Evolutionary conservation across 2,888 invertebrate genomes (phyloP), one percentile per base, ranked within the genome.

Genomic region (Chrysomela aeneicollis): DNA sequence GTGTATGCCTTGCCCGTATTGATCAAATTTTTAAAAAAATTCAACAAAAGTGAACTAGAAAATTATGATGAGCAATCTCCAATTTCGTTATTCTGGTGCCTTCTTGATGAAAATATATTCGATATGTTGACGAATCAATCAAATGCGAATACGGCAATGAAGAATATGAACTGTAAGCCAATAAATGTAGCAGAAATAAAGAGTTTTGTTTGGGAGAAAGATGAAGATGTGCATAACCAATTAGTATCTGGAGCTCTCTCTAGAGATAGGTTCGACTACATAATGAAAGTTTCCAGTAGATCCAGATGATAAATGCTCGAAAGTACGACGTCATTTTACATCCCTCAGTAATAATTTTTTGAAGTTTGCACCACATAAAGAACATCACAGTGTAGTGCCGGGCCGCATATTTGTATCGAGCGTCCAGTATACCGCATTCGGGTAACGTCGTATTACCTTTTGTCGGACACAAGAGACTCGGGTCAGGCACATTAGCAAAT

Each of bases 341-440:
- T 22, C 46, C 19, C 67, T 77, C 35, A 76, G 74, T 64, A 55
- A 68, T 62, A 74, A 69, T 60, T 75, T 73, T 71, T 18, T 72
- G 42, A 66, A 74, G 62, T 70, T 71, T 72, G 67, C 74, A 65
- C 72, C 72, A 52, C n/a, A 71, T 53, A 74, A 76, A 70, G 71
- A 77, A 66, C 52, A 75, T 61, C 71, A 75, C 65, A 73, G 73
- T 64, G 64, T 79, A 60, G 80, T 65, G 81, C 72, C 72, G 79
- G 76, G 21, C 51, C 42, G n/a, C 62, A 63, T 51, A 37, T 53
- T 19, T n/a, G n/a, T n/a, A n/a, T n/a, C n/a, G n/a, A n/a, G n/a
- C n/a, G n/a, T n/a, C n/a, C n/a, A n/a, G n/a, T n/a, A n/a, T n/a
- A n/a, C n/a, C n/a, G n/a, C n/a, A n/a, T n/a, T n/a, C n/a, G n/a